These are phyloP conservation scores for Eueremaeus valkanovi DNA, from an alignment of 2,888 invertebrate species.

Conservation along the genomic window DNA sequence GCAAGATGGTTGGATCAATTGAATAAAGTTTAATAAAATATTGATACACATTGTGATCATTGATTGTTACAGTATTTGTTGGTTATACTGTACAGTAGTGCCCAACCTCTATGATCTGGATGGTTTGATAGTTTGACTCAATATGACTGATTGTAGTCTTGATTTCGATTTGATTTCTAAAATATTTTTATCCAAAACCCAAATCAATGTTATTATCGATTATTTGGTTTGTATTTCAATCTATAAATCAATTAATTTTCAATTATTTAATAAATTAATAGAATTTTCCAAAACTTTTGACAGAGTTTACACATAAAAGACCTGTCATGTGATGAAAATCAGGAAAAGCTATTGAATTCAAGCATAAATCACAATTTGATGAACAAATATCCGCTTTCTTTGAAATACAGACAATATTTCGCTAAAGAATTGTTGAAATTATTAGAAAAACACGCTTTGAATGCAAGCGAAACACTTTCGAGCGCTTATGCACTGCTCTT, in stretches of 20 bases:
- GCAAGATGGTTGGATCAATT: too few species aligned
- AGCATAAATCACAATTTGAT: slow-evolving; percentile 11
- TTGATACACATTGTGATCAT: too few species aligned
- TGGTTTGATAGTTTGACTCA: too few species aligned
- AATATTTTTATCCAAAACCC: not conserved
- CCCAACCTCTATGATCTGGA: too few species aligned
- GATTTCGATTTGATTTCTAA: slow-evolving; percentile 1
- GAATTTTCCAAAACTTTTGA: too few species aligned
- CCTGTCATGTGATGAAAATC: not conserved
- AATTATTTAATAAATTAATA: too few species aligned
- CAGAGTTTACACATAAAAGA: not conserved
- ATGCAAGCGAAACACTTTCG: not conserved
- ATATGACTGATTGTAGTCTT: too few species aligned
- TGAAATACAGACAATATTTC: slow-evolving; percentile 14
- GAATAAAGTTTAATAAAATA: too few species aligned
- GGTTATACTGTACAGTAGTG: too few species aligned
- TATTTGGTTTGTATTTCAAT: slow-evolving; percentile 24
- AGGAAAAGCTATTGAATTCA: not conserved
- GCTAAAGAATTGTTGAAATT: not conserved
- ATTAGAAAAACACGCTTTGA: not conserved
- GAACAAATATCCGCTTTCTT: slow-evolving; percentile 14
- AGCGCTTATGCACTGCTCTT: not conserved
- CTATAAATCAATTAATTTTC: not conserved
- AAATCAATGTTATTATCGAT: not conserved
- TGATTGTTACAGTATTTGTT: too few species aligned